Conservation (phyloP, 37 sponge, comb jelly and placozoan species). For the Chondrilla cf. caribensis region DNA sequence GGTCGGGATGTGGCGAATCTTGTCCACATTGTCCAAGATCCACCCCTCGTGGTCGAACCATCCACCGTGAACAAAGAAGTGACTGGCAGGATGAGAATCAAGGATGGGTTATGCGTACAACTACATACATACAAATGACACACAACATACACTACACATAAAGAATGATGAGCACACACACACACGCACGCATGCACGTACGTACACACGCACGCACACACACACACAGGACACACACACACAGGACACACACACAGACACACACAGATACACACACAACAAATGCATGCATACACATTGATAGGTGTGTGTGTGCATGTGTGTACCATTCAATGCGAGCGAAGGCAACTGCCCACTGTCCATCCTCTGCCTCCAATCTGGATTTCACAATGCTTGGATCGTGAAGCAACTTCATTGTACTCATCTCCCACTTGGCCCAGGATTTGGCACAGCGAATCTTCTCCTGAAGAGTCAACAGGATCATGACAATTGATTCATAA, state of each 20-base stretch:
- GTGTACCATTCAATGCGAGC: conserved; percentile 70
- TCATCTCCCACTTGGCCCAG: conserved; percentile 59
- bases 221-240: too few relatives aligned
- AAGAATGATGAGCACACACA: neutral
- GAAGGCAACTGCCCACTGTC: conserved; percentile 29
- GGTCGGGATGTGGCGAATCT: conserved; percentile 56
- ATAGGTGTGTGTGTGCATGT: too few relatives aligned
- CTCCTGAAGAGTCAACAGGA: conserved; percentile 15
- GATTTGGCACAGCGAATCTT: conserved; percentile 43
- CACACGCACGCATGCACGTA: neutral
- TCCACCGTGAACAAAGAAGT: conserved; percentile 69
- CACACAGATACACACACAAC: too few relatives aligned
- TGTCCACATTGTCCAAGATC: conserved; percentile 46
- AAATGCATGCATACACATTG: too few relatives aligned
- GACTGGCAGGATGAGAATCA: conserved; percentile 19
- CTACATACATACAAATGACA: neutral
- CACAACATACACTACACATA: neutral
- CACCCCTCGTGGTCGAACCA: conserved; percentile 39
- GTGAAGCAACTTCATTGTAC: conserved; percentile 16
- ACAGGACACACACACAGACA: too few relatives aligned
- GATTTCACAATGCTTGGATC: conserved; percentile 1
- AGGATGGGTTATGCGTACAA: neutral
- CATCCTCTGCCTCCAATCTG: conserved; percentile 22
- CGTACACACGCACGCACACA: neutral
- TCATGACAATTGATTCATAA: too few relatives aligned